Evolutionary conservation across 2,113 vertebrate genomes (phyloP).

Genomic region (Cephalopterus ornatus): DNA sequence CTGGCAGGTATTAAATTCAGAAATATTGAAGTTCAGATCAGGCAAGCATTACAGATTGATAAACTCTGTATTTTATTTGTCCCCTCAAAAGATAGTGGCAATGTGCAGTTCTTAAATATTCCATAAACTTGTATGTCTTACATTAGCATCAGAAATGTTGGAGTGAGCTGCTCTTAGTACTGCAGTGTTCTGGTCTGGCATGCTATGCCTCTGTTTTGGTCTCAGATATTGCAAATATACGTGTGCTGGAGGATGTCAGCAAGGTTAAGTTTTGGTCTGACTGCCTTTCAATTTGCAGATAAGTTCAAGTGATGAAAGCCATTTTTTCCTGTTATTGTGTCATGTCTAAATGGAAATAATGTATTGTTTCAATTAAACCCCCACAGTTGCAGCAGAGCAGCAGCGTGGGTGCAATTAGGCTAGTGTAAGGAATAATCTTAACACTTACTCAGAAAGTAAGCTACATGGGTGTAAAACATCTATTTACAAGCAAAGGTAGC

Average conservation of each 20-base stretch:
- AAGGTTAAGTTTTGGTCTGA: neutral
- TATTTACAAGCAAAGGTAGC: neutral
- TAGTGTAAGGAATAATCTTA: neutral
- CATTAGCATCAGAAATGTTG: neutral
- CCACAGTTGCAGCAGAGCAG: neutral
- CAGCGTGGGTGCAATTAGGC: neutral
- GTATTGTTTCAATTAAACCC: conserved; percentile 10
- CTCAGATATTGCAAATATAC: neutral
- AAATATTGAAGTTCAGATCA: neutral
- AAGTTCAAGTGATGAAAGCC: neutral
- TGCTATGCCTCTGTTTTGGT: neutral
- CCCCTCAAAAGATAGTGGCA: neutral
- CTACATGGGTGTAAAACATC: neutral
- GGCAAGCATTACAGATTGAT: neutral
- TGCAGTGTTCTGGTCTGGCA: neutral
- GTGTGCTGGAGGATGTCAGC: neutral
- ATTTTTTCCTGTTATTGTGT: neutral
- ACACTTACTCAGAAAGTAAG: neutral
- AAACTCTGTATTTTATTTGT: neutral
- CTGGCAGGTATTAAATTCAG: neutral
- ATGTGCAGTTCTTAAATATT: neutral
- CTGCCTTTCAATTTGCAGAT: neutral
- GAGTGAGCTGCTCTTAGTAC: neutral
- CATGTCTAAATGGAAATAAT: neutral
- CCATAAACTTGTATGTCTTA: neutral